phyloP scores from a whole-genome alignment of 2,888 invertebrate species.

The Diarsia rubi region DNA sequence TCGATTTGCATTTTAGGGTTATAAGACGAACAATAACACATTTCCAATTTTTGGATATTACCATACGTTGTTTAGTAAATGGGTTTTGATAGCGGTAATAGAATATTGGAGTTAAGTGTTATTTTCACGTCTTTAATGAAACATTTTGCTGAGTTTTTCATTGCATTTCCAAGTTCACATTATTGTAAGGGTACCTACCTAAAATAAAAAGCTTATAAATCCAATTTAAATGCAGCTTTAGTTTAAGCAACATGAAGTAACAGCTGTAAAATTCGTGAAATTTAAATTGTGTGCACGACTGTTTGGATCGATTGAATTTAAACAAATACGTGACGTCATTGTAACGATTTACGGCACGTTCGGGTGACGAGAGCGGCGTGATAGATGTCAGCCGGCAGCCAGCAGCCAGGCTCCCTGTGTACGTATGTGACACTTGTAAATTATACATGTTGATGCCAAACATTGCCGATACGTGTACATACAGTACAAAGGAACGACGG shows the following conservation, averaged over 20 bases:
- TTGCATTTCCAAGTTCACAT: not conserved
- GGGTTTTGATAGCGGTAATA: constrained; percentile 40
- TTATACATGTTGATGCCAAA: constrained; percentile 67
- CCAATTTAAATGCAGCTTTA: constrained; percentile 28
- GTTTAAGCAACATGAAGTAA: constrained; percentile 42
- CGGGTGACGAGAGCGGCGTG: constrained; percentile 72
- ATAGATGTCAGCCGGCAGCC: constrained; percentile 69
- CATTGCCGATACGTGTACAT: constrained; percentile 59
- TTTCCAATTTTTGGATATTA: constrained; percentile 66
- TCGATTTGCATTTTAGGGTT: constrained; percentile 85
- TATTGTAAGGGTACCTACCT: constrained; percentile 12
- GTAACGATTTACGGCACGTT: constrained; percentile 69
- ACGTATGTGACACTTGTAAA: constrained; percentile 63
- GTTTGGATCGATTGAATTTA: constrained; percentile 64
- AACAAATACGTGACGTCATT: constrained; percentile 68
- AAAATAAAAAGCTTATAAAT: constrained; percentile 37
- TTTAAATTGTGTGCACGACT: constrained; percentile 47
- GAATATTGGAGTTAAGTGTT: constrained; percentile 29
- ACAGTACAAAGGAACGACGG: constrained; percentile 55
- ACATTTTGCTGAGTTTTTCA: not conserved
- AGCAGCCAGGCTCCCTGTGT: constrained; percentile 46
- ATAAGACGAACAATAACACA: constrained; percentile 80
- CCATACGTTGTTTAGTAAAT: constrained; percentile 61
- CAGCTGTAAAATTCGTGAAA: constrained; percentile 47
- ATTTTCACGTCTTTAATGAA: constrained; percentile 1